Evolutionary conservation across 2,888 invertebrate genomes (phyloP), one percentile per base, ranked within the genome.

Genomic region (Malachius bipustulatus): DNA sequence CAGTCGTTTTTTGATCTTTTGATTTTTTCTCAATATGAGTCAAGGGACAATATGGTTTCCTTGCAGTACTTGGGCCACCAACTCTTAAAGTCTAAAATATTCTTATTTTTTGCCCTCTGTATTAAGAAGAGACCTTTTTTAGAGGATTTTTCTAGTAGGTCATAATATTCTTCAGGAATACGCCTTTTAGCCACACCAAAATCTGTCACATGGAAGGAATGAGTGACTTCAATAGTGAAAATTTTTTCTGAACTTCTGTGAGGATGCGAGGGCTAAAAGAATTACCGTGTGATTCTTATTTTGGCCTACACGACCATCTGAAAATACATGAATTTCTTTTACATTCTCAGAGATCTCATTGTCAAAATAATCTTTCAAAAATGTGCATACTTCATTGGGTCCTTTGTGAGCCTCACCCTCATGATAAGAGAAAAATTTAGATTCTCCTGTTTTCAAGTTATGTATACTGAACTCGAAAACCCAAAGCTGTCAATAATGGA

Each of bases 361-460:
- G 31, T 8, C 10, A 31, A 31, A 31, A 31, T 31, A 26, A 32
- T 39, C 16, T 26, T 27, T 26, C 11, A 39, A 13, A n/a, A 40
- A 36, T 4, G 30, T 29, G 10, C 32, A 35, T 6, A 41, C 37
- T 15, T 41, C 37, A 27, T 40, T 26, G 2, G 31, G 32, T 4
- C 37, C 35, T 26, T 37, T 41, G 13, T n/a, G 13, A 1, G 39
- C 39, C 19, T 40, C 32, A 6, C 37, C 38, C 26, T 41, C 36
- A 16, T 41, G 37, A 19, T 41, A 40, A 4, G 29, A 34, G 32
- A 32, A 41, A 24, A 39, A 37, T 3, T 12, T 26, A 11, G 29
- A 26, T 11, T 35, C 37, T 9, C 35, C 34, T 9, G 32, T 37
- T 28, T 34, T 34, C n/a, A 42, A 15, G 11, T 47, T n/a, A n/a